Conservation (phyloP, 2,888 invertebrate species). For the Apodemia zela region DNA sequence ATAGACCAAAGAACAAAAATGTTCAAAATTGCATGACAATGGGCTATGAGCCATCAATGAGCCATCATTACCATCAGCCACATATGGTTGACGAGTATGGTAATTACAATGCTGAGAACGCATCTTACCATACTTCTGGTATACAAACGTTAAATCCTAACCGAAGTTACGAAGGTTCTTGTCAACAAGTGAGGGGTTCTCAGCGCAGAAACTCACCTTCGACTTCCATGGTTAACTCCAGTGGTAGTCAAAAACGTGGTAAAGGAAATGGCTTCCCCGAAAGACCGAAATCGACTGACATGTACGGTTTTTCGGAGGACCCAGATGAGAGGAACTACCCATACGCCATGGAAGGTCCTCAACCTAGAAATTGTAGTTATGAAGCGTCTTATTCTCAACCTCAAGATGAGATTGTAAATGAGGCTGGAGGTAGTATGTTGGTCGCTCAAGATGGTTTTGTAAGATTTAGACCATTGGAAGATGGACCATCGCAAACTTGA, state of each 20-base stretch:
- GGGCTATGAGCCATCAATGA: constrained; percentile 77
- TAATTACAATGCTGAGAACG: constrained; percentile 70
- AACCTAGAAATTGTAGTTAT: constrained; percentile 70
- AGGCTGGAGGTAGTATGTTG: constrained; percentile 86
- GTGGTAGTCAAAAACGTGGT: constrained; percentile 74
- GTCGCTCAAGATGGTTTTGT: constrained; percentile 96
- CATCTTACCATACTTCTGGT: constrained; percentile 75
- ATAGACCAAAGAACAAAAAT: constrained; percentile 71
- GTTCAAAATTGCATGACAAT: constrained; percentile 81
- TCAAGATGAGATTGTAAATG: constrained; percentile 71
- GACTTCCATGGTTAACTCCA: constrained; percentile 65
- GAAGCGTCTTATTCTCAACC: constrained; percentile 79
- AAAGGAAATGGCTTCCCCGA: constrained; percentile 81
- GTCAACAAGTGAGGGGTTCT: constrained; percentile 59
- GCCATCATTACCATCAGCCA: constrained; percentile 75
- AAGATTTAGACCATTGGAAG: constrained; percentile 87
- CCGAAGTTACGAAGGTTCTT: constrained; percentile 68
- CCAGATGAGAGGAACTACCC: constrained; percentile 65
- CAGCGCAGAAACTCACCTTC: constrained; percentile 72
- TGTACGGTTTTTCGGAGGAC: constrained; percentile 78
- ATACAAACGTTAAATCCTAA: constrained; percentile 76
- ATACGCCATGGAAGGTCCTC: constrained; percentile 67
- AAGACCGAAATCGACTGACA: constrained; percentile 81
- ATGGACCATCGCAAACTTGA: constrained; percentile 72
- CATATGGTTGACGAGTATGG: constrained; percentile 74